Evolutionary conservation across 2,888 invertebrate species (phyloP).

Genomic region (Leptothorax acervorum): DNA sequence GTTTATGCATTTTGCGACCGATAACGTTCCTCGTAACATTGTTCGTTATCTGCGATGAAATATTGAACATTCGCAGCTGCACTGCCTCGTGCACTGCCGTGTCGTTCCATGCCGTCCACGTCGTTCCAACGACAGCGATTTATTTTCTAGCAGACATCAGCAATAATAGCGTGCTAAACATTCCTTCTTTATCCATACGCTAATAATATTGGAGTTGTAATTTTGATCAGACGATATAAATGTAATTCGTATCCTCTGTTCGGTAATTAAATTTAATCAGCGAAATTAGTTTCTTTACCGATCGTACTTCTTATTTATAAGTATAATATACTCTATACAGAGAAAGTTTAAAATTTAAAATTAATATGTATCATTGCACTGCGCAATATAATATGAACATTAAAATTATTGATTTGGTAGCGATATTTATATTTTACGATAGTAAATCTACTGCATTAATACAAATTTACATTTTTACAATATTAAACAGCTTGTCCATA

Average conservation of each 20-base stretch:
- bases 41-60: constrained; percentile 19
- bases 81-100: background rate
- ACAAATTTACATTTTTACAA: constrained; percentile 10
- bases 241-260: background rate
- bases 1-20: constrained; percentile 32
- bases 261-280: background rate
- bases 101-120: background rate
- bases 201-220: background rate
- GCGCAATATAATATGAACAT: background rate
- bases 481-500: background rate
- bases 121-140: background rate
- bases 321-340: too few relatives aligned
- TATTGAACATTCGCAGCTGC: background rate
- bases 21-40: constrained; percentile 24
- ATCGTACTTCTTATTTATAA: background rate
- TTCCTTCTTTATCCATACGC: background rate
- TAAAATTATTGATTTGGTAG: background rate
- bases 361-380: too few relatives aligned
- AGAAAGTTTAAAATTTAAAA: too few relatives aligned
- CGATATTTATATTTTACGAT: background rate
- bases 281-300: background rate
- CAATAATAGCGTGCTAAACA: background rate
- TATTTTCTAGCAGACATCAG: constrained; percentile 18
- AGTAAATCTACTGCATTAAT: background rate
- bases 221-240: constrained; percentile 1